Percentiles rank a stretch among this genome's conserved stretches.
phyloP scores from a whole-genome alignment of 2,888 invertebrate genomes.

The Neuroscelio doddi region DNA sequence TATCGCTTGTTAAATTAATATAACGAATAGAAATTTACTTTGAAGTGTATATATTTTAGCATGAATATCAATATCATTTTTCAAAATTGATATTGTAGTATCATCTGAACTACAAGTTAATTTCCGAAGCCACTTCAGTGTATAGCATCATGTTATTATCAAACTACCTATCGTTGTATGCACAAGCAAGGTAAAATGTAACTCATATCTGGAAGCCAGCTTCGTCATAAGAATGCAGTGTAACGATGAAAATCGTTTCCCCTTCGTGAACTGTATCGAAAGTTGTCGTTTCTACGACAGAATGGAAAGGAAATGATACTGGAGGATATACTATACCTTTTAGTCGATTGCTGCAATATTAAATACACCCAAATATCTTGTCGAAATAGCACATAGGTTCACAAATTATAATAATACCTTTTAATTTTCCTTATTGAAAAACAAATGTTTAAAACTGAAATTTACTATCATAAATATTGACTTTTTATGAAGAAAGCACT shows the following conservation, averaged over 20 bases:
- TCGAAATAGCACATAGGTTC: neutral
- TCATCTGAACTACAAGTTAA: neutral
- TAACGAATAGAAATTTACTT: too few species aligned
- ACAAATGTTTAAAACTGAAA: too few species aligned
- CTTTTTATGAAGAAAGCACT: too few species aligned
- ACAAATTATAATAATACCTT: neutral
- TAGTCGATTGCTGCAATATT: conserved; percentile 2
- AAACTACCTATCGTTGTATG: conserved; percentile 47
- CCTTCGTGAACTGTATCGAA: conserved; percentile 17
- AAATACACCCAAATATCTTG: neutral
- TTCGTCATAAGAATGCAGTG: conserved; percentile 20
- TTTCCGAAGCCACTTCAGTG: neutral
- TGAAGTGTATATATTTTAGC: too few species aligned
- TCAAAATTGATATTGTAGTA: too few species aligned
- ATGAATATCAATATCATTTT: too few species aligned
- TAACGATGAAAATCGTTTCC: conserved; percentile 18
- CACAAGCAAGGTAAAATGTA: conserved; percentile 52
- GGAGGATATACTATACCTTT: conserved; percentile 2
- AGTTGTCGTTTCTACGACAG: neutral
- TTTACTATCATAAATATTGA: too few species aligned
- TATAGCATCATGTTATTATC: conserved; percentile 53
- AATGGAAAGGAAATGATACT: neutral
- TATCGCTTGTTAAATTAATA: too few species aligned
- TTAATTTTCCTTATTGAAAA: too few species aligned
- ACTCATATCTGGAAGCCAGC: conserved; percentile 13